Evolutionary conservation across 1,140 invertebrate species (phyloP).

Genomic region (Notospermus geniculatus): DNA sequence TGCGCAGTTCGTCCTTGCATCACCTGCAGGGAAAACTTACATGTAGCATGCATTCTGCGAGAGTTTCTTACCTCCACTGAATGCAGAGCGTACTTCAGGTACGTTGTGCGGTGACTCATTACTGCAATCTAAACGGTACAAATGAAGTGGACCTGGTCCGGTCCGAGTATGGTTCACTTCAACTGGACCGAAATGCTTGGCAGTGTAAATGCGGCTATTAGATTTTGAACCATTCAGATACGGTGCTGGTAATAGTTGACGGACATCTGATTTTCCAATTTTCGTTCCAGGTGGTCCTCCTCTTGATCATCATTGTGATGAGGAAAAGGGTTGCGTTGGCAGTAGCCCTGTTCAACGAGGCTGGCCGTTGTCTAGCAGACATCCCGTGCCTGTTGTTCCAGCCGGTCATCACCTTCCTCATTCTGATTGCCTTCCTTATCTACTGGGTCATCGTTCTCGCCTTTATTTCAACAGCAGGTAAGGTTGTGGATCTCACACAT

Average conservation of each 20-base stretch:
- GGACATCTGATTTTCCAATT: conserved; percentile 10
- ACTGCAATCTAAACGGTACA: no score
- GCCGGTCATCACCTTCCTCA: conserved; percentile 80
- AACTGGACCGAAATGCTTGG: no score
- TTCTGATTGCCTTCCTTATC: conserved; percentile 74
- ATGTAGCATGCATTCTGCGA: no score
- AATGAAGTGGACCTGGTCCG: no score
- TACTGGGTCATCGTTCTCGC: conserved; percentile 82
- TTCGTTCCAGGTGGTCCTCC: conserved; percentile 70
- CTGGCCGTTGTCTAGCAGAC: conserved; percentile 77
- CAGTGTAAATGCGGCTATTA: no score
- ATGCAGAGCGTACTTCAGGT: no score
- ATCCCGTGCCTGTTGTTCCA: conserved; percentile 84
- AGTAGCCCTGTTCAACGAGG: conserved; percentile 80
- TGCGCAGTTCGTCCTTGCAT: no score
- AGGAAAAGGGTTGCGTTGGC: conserved; percentile 77
- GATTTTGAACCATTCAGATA: no score
- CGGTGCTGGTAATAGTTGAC: not conserved
- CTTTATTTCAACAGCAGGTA: conserved; percentile 65
- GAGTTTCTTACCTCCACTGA: no score
- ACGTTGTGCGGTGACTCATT: no score
- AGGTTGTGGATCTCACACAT: conserved; percentile 2
- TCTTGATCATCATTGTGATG: conserved; percentile 76
- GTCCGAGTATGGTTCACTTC: no score
- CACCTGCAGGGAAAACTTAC: no score